Base-by-base conservation (phyloP, 2,888 invertebrate species). In the Caenorhabditis sulstoni region DNA sequence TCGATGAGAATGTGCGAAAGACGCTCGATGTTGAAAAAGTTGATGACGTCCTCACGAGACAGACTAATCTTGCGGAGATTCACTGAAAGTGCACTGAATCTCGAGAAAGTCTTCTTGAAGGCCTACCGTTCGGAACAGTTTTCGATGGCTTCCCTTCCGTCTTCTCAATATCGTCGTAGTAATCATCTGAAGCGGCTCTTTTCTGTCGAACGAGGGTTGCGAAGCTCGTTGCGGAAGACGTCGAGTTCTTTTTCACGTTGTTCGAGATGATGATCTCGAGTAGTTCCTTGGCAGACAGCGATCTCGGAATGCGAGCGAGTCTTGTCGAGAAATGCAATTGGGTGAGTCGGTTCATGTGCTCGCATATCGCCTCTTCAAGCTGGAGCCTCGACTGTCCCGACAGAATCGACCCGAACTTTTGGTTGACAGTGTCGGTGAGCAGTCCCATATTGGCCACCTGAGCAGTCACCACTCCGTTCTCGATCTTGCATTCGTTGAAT, bases 391-490 rank as follows among this genome's bases (percentile, higher is more conserved):
- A 82, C 65, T 85, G 85, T 49, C 64, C 73, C 4, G 84, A 80
- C 61, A 86, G 79, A 41, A 76, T 45, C 20, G 77, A 77, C 22
- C 82, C 80, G 49, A 85, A 85, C 59, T 86, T 86, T n/a, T 78
- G 77, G 66, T 89, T 89, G 41, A 89, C 84, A 5, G 88, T 83
- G 53, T 89, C 89, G 0, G 89, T 89, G 55, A 89, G 81, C 22
- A 89, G 62, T 9, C 89, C 89, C 86, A 90, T 85, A 29, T 87
- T 85, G 0, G 83, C 79, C 7, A 89, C 85, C 62, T 85, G 68
- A 1, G 89, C 83, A 23, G 84, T 84, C 8, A 89, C 83, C 18
- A 81, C 78, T 37, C 86, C 85, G 67, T 79, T 81, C 29, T 77
- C 81, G 35, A 86, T 81, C 29, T 53, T 59, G 67, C 86, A 86